Conservation (phyloP, 2,888 invertebrate species). For the Arctia plantaginis region DNA sequence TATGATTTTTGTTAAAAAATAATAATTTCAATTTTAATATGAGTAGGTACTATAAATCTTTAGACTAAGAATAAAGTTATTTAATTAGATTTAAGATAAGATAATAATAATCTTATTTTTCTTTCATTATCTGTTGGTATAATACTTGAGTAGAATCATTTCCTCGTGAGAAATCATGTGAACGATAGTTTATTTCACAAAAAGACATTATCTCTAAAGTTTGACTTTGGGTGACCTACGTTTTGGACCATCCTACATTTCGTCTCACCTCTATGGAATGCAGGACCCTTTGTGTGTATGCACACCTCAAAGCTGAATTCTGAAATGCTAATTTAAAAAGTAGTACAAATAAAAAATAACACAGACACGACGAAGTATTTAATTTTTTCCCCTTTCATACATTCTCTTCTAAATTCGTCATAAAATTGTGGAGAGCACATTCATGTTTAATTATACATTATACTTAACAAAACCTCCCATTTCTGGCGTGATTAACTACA, state of each 20-base stretch:
- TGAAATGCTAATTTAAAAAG: conserved; percentile 32
- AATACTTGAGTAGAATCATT: neutral
- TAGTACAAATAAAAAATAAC: conserved; percentile 70
- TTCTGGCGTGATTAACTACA: conserved; percentile 84
- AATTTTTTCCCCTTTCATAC: conserved; percentile 85
- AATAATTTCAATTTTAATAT: neutral
- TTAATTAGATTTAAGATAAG: neutral
- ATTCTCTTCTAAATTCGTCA: conserved; percentile 86
- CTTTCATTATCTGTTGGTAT: neutral
- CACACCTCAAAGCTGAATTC: neutral
- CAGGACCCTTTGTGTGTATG: neutral
- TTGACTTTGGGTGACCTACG: neutral
- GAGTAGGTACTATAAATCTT: too few species aligned
- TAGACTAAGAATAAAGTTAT: neutral
- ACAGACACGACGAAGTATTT: conserved; percentile 86
- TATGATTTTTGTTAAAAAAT: neutral
- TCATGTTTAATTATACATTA: conserved; percentile 83
- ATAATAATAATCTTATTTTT: neutral
- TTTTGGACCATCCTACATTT: neutral
- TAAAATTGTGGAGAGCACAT: conserved; percentile 86
- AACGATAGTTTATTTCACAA: neutral
- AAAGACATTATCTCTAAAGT: neutral
- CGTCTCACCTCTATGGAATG: neutral
- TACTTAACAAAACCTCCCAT: conserved; percentile 85
- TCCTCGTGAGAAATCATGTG: neutral